These are phyloP conservation scores for Nasua narica DNA, from an alignment of 2,797 vertebrate species.

Conservation along the genomic window DNA sequence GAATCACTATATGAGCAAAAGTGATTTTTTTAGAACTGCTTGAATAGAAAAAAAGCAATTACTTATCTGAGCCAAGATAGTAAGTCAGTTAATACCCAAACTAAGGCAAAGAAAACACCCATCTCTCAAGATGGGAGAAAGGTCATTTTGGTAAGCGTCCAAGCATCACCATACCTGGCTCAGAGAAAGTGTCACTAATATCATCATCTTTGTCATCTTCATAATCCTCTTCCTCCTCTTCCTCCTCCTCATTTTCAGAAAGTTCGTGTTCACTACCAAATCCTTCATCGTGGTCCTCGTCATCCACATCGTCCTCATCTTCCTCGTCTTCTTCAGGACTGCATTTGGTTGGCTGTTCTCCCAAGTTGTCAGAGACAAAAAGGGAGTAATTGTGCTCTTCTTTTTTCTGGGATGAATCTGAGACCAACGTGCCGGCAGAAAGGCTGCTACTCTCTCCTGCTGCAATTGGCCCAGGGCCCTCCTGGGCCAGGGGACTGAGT, in stretches of 20 bases:
- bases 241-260: constrained; percentile 93
- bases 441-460: constrained; percentile 82
- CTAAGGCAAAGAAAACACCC: constrained; percentile 30
- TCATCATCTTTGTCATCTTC: constrained; percentile 89
- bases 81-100: background rate
- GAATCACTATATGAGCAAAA: background rate
- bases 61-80: background rate
- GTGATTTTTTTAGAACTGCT: background rate
- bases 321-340: constrained; percentile 90
- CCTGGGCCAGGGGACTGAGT: constrained; percentile 81
- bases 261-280: constrained; percentile 98
- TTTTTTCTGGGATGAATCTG: constrained; percentile 91
- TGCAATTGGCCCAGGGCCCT: constrained; percentile 72
- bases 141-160: background rate
- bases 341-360: constrained; percentile 87
- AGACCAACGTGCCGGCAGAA: constrained; percentile 83
- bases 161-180: constrained; percentile 89
- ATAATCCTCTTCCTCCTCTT: constrained; percentile 91
- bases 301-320: constrained; percentile 90
- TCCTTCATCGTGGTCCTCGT: constrained; percentile 93
- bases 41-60: constrained; percentile 19
- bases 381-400: constrained; percentile 99
- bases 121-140: background rate
- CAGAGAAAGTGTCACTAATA: constrained; percentile 98
- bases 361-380: constrained; percentile 90